Evolutionary conservation across 2,113 vertebrate species (phyloP), one percentile per base, ranked within the genome.

Genomic region (Lasiurus borealis): DNA sequence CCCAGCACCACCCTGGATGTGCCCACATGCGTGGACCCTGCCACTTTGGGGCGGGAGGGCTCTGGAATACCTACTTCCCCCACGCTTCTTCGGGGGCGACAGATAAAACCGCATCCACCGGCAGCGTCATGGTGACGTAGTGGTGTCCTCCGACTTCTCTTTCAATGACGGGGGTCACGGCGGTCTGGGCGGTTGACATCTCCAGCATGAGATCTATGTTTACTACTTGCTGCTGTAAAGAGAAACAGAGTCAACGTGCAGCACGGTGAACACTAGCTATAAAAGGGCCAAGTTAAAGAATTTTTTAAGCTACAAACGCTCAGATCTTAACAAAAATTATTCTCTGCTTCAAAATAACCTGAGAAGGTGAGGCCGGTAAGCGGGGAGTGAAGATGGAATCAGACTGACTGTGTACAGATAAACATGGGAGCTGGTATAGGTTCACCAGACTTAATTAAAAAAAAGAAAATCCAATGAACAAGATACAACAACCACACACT

Each of bases 121-220:
- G 98, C 71, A 99, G 98, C 8, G 98, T 98, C 98, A 99, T 98
- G 76, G 77, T 98, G 87, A 99, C 93, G 66, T 99, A 98, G 96
- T 99, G 98, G 93, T 99, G 99, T 52, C 98, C 98, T 90, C 98
- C 98, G 4, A 97, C 97, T 69, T 98, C 98, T 95, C 95, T 98
- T 94, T 98, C 98, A 81, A 99, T 98, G 93, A 98, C 85, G 8
- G 98, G 99, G 6, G 98, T 98, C 64, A 98, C 52, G 9, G 98
- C 96, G 50, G 97, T 95, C 57, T 97, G 97, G 0, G 98, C 95
- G 59, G 98, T 98, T 0, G 99, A 99, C 97, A 98, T 98, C 98
- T 99, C 99, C 97, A 98, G 96, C 99, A 99, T 98, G 95, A 99
- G 98, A 72, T 98, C 97, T 96, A 99, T 96, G 93, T 99, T 99